Percentiles rank a stretch among this genome's conserved stretches.
Conservation (phyloP, 2,797 vertebrate species). For the Gallinago solitaria region DNA sequence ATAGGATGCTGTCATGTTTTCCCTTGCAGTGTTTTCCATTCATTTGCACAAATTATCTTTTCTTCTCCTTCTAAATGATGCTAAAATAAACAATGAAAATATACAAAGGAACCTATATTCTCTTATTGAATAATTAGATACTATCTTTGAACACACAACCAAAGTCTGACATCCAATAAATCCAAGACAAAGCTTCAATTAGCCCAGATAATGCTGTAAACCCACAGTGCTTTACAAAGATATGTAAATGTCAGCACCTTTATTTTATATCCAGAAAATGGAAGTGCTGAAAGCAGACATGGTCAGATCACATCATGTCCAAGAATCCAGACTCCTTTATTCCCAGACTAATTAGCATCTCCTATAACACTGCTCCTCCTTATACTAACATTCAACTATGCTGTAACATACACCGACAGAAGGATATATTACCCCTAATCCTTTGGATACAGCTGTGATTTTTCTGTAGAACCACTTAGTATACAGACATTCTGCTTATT, state of each 20-base stretch:
- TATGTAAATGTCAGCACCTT: slow-evolving; percentile 54
- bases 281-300: not conserved
- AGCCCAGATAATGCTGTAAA: slow-evolving; percentile 22
- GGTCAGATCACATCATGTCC: not conserved
- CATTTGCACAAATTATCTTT: slow-evolving; percentile 17
- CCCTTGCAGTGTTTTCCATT: not conserved
- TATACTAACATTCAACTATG: not conserved
- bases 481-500: not conserved
- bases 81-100: slow-evolving; percentile 30
- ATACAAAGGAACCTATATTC: slow-evolving; percentile 4
- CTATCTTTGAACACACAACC: not conserved
- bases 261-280: slow-evolving; percentile 4
- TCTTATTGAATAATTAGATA: not conserved
- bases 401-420: not conserved
- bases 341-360: not conserved
- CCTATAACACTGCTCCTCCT: not conserved
- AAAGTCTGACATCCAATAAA: slow-evolving; percentile 20
- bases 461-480: not conserved
- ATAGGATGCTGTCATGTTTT: not conserved
- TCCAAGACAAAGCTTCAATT: slow-evolving; percentile 28
- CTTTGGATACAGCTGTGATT: not conserved
- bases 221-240: not conserved
- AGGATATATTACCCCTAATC: not conserved
- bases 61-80: not conserved
- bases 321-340: not conserved